Base-by-base conservation (phyloP, 2,797 vertebrate genomes). In the Gila robusta region DNA sequence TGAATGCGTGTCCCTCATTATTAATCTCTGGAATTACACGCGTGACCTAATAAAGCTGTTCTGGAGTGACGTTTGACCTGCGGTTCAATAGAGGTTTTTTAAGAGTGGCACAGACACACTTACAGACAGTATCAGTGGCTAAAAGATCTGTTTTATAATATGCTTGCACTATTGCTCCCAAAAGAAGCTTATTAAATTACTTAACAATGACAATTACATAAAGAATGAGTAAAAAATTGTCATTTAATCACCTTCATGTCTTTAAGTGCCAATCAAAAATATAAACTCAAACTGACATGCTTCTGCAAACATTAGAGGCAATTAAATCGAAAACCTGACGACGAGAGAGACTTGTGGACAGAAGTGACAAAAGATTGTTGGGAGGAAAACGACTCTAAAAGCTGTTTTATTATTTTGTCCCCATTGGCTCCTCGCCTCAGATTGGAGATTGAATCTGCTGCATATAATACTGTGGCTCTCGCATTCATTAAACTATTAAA, bases 401-500 rank as follows among this genome's bases (percentile, higher is more conserved):
- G 35, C 56, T 5, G 37, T 76, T 37, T 74, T 76, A 35, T 78
- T 81, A 84, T 73, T 70, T 64, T 71, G 74, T 73, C 85, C 67
- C 70, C 41, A 64, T 66, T 81, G 79, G 47, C 41, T 59, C 11
- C 3, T 67, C 6, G 32, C 64, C 83, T 80, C 79, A 66, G 86
- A 84, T 49, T 64, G 76, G 17, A 76, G 79, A 87, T 89, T 83
- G 80, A 64, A 87, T 87, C 88, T 82, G 78, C 35, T 39, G 66
- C 49, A 70, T 87, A 79, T 79, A 85, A 86, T 77, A 82, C 62
- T 12, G 70, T 39, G 37, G 59, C 72, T 76, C 78, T 71, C 66
- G 39, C n/a, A 32, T 90, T 91, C 87, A 87, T 90, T 87, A 88
- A 88, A 88, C 86, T 73, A 89, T 87, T 84, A 88, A 62, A 88